Conservation (phyloP, 2,888 invertebrate species). For the Acanthosepion esculentum region DNA sequence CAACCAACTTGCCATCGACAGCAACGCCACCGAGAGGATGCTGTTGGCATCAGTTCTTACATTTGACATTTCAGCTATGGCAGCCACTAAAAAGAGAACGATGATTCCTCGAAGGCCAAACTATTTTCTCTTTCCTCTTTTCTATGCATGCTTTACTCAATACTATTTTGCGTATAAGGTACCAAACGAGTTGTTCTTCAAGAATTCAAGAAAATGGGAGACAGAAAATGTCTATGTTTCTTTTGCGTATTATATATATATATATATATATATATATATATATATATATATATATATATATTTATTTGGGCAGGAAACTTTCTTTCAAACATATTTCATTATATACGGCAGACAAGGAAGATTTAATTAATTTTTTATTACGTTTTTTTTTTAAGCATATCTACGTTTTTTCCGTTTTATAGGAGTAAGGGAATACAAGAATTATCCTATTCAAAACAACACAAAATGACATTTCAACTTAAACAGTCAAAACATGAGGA, state of each 20-base stretch:
- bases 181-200: not conserved
- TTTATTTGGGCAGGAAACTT: not conserved
- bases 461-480: too few relatives aligned
- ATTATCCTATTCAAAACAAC: too few relatives aligned
- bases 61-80: not conserved
- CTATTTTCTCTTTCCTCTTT: not conserved
- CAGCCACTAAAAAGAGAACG: not conserved
- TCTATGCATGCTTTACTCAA: not conserved
- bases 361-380: too few relatives aligned
- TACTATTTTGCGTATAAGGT: not conserved
- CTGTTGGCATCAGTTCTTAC: not conserved
- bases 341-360: too few relatives aligned
- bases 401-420: too few relatives aligned
- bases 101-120: not conserved
- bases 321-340: too few relatives aligned
- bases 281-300: not conserved
- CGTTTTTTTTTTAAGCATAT: too few relatives aligned
- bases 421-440: too few relatives aligned
- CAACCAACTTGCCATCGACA: not conserved
- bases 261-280: conserved; percentile 33
- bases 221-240: not conserved
- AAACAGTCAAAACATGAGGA: too few relatives aligned
- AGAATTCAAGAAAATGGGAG: not conserved
- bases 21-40: not conserved
- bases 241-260: not conserved